Percentiles rank a stretch among this genome's conserved stretches.
Conservation (phyloP, 2,888 invertebrate species). For the Uropetala carovei region DNA sequence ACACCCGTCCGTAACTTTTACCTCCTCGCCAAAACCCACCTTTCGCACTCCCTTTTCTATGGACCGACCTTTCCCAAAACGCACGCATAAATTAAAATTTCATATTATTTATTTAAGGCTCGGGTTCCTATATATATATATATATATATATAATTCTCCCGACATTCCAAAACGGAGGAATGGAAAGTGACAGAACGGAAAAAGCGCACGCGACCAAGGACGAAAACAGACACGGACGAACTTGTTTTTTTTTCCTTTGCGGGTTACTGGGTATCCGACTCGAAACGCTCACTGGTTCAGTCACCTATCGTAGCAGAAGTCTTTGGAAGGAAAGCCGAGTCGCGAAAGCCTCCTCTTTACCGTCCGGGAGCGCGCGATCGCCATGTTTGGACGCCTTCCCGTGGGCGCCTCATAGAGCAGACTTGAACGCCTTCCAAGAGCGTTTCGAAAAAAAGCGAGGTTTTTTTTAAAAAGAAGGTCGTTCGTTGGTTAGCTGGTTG, state of each 20-base stretch:
- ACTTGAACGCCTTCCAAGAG: background rate
- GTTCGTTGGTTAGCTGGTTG: background rate
- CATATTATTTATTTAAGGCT: background rate
- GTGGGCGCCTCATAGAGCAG: slow-evolving; percentile 10
- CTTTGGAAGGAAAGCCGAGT: background rate
- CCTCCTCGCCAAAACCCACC: background rate
- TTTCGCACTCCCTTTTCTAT: background rate
- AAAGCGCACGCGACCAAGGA: background rate
- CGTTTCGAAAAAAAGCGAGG: background rate
- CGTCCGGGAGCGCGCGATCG: background rate
- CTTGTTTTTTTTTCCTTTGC: background rate
- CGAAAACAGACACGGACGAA: background rate
- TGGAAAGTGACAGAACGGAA: background rate
- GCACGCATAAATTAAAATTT: background rate
- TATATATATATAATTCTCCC: background rate
- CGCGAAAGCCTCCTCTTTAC: background rate
- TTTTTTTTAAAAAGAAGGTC: background rate
- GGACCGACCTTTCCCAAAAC: background rate
- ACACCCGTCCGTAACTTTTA: background rate
- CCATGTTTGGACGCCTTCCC: background rate
- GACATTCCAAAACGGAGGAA: background rate
- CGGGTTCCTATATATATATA: background rate
- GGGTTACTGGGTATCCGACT: background rate
- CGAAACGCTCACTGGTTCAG: background rate
- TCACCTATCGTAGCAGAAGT: background rate